Evolutionary conservation across 2,113 vertebrate genomes (phyloP).

Genomic region (Leptocoma aspasia): DNA sequence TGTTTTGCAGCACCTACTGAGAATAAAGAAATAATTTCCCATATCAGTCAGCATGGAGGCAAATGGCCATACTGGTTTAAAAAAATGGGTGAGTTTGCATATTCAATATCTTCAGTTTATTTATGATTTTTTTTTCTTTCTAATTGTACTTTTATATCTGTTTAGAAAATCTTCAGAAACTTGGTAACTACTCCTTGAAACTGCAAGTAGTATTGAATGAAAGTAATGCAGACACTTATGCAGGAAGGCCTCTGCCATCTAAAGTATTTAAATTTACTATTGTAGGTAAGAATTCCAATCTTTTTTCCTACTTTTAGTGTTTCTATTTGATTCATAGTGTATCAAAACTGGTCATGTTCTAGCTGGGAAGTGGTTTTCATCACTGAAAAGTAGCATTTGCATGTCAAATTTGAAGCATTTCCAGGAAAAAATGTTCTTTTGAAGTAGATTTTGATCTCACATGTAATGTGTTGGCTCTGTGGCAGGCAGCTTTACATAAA

Average conservation of each 20-base stretch:
- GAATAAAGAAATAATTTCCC: constrained; percentile 74
- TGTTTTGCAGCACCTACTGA: constrained; percentile 73
- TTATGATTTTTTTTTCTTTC: neutral
- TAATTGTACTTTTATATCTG: constrained; percentile 44
- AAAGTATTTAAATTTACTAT: constrained; percentile 83
- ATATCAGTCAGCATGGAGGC: constrained; percentile 76
- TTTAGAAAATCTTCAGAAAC: constrained; percentile 79
- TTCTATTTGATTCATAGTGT: neutral
- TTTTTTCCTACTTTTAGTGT: neutral
- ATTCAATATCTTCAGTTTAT: neutral
- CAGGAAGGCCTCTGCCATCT: constrained; percentile 79
- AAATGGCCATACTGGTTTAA: constrained; percentile 91
- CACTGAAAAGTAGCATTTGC: neutral
- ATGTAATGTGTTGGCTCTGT: neutral
- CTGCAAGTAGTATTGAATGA: constrained; percentile 83
- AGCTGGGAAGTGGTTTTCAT: neutral
- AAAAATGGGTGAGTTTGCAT: constrained; percentile 81
- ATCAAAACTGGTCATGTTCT: neutral
- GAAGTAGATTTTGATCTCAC: neutral
- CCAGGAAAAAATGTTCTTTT: neutral
- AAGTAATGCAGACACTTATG: constrained; percentile 72
- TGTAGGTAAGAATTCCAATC: constrained; percentile 75
- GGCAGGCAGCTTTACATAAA: neutral
- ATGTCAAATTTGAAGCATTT: neutral
- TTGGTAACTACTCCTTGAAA: constrained; percentile 84